phyloP scores from a whole-genome alignment of 2,113 vertebrate genomes.

The Myocastor coypus region DNA sequence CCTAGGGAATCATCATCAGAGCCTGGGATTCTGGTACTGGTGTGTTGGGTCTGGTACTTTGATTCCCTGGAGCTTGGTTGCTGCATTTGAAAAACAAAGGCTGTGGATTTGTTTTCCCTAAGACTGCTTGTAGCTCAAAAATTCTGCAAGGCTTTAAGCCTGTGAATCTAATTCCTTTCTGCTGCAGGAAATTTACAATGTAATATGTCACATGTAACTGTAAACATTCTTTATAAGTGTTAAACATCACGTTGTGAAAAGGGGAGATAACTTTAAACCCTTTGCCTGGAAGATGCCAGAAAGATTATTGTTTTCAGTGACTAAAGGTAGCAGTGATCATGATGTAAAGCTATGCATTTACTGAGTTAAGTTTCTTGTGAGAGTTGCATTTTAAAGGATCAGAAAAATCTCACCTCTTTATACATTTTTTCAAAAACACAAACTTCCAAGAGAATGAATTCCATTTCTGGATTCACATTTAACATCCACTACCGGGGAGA shows the following conservation, averaged over 20 bases:
- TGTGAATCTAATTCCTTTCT: constrained; percentile 61
- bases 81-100: constrained; percentile 57
- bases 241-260: constrained; percentile 55
- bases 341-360: not conserved
- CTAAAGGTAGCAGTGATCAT: not conserved
- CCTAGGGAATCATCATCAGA: too few relatives aligned
- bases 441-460: constrained; percentile 33
- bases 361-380: not conserved
- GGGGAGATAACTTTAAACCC: constrained; percentile 7
- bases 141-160: constrained; percentile 38
- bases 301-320: constrained; percentile 58
- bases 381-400: not conserved
- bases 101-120: constrained; percentile 38
- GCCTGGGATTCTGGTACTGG: not conserved
- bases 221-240: constrained; percentile 50
- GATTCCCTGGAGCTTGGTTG: not conserved
- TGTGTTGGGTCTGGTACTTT: not conserved
- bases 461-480: not conserved
- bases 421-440: not conserved
- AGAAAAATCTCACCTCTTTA: constrained; percentile 29
- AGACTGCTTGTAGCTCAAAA: constrained; percentile 22
- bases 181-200: constrained; percentile 53
- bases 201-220: not conserved
- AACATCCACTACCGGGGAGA: not conserved
- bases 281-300: constrained; percentile 6